These are phyloP conservation scores for Clivina fossor DNA, from an alignment of 2,888 invertebrate genomes.

Conservation along the genomic window DNA sequence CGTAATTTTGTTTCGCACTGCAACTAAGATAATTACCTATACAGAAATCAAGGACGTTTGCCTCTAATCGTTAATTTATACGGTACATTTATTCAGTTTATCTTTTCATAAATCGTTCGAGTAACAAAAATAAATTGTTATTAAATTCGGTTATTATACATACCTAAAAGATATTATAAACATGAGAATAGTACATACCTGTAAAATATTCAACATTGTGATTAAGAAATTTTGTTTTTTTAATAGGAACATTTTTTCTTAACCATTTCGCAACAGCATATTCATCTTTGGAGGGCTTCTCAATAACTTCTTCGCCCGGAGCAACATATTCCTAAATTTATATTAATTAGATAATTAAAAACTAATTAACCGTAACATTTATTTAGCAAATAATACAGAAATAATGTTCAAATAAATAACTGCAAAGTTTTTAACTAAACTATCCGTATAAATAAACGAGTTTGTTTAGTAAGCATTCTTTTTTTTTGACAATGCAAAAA, in stretches of 20 bases:
- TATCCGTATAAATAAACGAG: too few relatives aligned
- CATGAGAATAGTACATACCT: slow-evolving; percentile 56
- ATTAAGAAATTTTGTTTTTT: slow-evolving; percentile 94
- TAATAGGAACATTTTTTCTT: slow-evolving; percentile 88
- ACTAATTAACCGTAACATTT: too few relatives aligned
- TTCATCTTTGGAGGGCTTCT: slow-evolving; percentile 87
- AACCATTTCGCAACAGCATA: slow-evolving; percentile 93
- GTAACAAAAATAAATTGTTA: background rate
- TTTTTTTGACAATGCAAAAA: too few relatives aligned
- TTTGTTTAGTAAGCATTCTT: too few relatives aligned
- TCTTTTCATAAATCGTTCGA: too few relatives aligned
- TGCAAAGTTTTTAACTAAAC: too few relatives aligned
- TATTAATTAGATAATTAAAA: too few relatives aligned
- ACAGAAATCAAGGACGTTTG: slow-evolving; percentile 6
- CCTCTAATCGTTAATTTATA: too few relatives aligned
- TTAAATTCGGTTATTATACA: background rate
- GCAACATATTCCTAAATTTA: slow-evolving; percentile 55
- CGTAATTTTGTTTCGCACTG: slow-evolving; percentile 11
- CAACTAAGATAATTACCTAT: slow-evolving; percentile 12
- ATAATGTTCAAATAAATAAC: too few relatives aligned
- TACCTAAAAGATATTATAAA: background rate
- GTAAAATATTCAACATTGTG: slow-evolving; percentile 98
- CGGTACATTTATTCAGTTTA: background rate
- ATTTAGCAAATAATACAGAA: too few relatives aligned
- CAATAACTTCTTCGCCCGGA: slow-evolving; percentile 57